These are phyloP conservation scores for Perca flavescens DNA, from an alignment of 2,113 vertebrate genomes.

Conservation along the genomic window DNA sequence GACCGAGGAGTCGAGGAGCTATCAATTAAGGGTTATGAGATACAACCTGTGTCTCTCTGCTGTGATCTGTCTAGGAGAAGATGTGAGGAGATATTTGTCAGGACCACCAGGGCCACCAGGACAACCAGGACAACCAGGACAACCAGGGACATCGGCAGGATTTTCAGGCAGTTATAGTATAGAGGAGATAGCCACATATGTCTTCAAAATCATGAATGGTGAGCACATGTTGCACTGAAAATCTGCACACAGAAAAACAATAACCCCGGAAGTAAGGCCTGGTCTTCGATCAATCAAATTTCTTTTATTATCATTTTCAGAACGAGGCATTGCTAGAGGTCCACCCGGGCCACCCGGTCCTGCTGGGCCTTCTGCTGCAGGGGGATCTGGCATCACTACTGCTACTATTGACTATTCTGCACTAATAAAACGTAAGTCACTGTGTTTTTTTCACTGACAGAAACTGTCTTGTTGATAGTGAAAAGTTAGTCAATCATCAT, in stretches of 20 bases:
- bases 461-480: background rate
- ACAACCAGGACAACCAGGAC: constrained; percentile 82
- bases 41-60: background rate
- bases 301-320: constrained; percentile 59
- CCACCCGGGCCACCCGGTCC: constrained; percentile 90
- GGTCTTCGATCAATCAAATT: background rate
- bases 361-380: constrained; percentile 78
- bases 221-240: constrained; percentile 24
- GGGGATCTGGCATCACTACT: constrained; percentile 25
- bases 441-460: background rate
- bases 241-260: background rate
- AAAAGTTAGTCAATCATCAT: background rate
- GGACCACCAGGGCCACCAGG: constrained; percentile 85
- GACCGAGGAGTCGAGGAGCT: too few relatives aligned
- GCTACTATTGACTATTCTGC: constrained; percentile 70
- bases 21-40: too few relatives aligned
- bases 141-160: constrained; percentile 54
- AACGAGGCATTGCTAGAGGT: constrained; percentile 84
- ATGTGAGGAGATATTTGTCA: constrained; percentile 88
- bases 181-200: constrained; percentile 87
- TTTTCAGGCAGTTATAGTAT: constrained; percentile 79
- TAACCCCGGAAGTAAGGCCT: background rate
- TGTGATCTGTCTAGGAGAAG: constrained; percentile 85
- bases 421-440: constrained; percentile 68
- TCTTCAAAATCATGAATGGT: constrained; percentile 92